Conservation (phyloP, 1,140 invertebrate genomes). For the Neodiprion fabricii region DNA sequence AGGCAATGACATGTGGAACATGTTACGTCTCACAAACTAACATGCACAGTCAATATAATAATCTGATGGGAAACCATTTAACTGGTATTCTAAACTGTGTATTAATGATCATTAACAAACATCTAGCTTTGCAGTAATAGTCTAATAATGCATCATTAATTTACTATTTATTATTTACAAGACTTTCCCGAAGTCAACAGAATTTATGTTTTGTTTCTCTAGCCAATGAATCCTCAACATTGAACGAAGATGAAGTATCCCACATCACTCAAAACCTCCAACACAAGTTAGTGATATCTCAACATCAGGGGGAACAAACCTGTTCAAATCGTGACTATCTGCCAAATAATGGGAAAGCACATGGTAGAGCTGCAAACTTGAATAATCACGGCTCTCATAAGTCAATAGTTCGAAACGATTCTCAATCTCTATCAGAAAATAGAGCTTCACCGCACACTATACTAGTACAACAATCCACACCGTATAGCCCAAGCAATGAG, state of each 20-base stretch:
- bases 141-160: too few species aligned
- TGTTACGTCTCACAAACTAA: background rate
- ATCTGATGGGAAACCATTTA: background rate
- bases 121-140: too few species aligned
- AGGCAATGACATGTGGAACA: constrained; percentile 6
- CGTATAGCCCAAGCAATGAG: constrained; percentile 9
- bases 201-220: background rate
- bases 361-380: background rate
- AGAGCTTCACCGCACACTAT: background rate
- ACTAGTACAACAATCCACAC: background rate
- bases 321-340: background rate
- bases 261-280: background rate
- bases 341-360: background rate
- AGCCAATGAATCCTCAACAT: background rate
- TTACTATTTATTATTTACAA: too few species aligned
- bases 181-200: background rate
- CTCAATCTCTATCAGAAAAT: background rate
- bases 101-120: too few species aligned
- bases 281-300: background rate
- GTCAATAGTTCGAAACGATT: background rate
- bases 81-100: background rate
- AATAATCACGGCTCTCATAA: constrained; percentile 5
- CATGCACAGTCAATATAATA: background rate
- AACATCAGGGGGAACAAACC: background rate
- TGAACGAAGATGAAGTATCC: background rate